Conservation (phyloP, 1,140 invertebrate genomes). For the Pomacea maculata region DNA sequence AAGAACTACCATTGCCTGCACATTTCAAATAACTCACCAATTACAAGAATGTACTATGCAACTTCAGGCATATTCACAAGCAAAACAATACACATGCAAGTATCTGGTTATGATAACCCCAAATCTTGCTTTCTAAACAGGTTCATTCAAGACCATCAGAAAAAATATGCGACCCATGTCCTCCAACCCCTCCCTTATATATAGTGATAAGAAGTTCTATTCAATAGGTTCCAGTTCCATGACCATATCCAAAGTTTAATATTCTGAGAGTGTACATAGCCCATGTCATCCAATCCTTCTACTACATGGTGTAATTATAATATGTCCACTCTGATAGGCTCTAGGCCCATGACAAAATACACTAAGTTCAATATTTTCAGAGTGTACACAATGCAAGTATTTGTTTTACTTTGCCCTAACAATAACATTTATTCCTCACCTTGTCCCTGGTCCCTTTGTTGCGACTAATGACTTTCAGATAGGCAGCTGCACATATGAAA, state of each 20-base stretch:
- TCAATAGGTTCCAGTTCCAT: background rate
- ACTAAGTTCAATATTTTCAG: too few species aligned
- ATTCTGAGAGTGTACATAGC: background rate
- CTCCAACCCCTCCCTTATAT: background rate
- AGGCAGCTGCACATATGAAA: slow-evolving; percentile 44
- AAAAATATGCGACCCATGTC: background rate
- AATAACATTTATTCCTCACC: slow-evolving; percentile 25
- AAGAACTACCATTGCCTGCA: slow-evolving; percentile 55
- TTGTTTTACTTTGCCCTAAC: too few species aligned
- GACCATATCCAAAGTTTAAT: background rate
- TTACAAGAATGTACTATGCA: too few species aligned
- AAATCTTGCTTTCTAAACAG: too few species aligned
- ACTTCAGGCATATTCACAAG: background rate
- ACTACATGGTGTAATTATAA: too few species aligned
- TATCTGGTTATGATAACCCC: background rate
- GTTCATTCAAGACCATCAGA: too few species aligned
- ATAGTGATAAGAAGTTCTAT: background rate
- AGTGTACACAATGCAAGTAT: too few species aligned
- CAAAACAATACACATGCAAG: background rate
- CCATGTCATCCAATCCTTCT: too few species aligned
- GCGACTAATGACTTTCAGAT: slow-evolving; percentile 46
- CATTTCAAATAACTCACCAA: background rate
- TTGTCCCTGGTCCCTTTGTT: slow-evolving; percentile 46
- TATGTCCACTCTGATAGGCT: too few species aligned
- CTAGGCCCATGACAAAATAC: too few species aligned